Percentiles rank a stretch among this genome's conserved stretches.
These are phyloP conservation scores for Drosophila rufa DNA, from an alignment of 1,140 invertebrate genomes.

Conservation along the genomic window DNA sequence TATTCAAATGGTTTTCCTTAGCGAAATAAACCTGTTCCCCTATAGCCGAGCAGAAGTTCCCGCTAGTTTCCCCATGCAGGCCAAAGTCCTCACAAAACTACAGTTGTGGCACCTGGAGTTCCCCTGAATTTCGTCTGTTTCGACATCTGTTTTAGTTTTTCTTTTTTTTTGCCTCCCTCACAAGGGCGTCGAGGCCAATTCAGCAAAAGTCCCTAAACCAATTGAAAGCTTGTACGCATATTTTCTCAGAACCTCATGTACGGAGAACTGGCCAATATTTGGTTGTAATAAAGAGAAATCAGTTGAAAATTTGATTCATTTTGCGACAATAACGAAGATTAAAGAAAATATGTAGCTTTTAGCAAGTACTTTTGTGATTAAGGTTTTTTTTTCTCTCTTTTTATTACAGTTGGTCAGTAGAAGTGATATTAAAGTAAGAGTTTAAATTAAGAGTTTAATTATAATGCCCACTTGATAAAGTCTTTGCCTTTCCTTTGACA, in stretches of 20 bases:
- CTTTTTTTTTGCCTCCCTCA: no score
- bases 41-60: neutral
- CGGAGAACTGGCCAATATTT: neutral
- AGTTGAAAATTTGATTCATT: no score
- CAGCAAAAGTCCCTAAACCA: neutral
- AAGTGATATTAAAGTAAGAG: no score
- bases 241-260: neutral
- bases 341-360: no score
- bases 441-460: no score
- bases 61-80: neutral
- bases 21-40: neutral
- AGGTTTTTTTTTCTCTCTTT: no score
- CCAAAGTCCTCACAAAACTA: slow-evolving; percentile 7
- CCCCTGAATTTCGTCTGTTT: slow-evolving; percentile 9
- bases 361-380: no score
- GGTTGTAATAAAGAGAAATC: neutral
- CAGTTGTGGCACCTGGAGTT: slow-evolving; percentile 22
- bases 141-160: slow-evolving; percentile 8
- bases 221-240: neutral
- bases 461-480: no score
- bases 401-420: no score
- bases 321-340: no score
- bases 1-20: neutral
- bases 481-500: no score
- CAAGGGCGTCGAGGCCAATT: neutral